Evolutionary conservation across 1,140 invertebrate genomes (phyloP).

Genomic region (Dreissena rostriformis): DNA sequence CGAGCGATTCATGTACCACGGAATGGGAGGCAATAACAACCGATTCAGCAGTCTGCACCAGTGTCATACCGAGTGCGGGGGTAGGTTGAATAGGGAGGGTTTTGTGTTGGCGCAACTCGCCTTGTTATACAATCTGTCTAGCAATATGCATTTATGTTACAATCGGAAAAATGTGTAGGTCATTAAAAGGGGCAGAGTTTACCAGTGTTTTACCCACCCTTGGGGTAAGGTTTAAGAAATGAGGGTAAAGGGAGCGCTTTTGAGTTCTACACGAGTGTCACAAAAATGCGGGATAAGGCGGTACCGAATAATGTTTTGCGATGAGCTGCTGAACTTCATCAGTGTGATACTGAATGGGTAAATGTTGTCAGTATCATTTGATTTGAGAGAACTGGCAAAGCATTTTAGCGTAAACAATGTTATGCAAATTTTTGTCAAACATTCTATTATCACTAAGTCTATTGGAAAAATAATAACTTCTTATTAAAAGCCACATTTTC

Average conservation of each 20-base stretch:
- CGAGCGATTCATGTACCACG: constrained; percentile 15
- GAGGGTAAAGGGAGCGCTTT: not conserved
- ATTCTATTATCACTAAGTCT: too few species aligned
- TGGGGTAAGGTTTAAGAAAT: not conserved
- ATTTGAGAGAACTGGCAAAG: too few species aligned
- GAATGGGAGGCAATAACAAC: constrained; percentile 33
- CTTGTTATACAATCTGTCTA: not conserved
- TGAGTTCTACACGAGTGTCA: not conserved
- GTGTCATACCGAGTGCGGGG: constrained; percentile 44
- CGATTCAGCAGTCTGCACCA: constrained; percentile 40
- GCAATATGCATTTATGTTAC: not conserved
- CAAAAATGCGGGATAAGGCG: too few species aligned
- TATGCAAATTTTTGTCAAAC: too few species aligned
- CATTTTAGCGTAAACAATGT: too few species aligned
- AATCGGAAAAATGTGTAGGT: too few species aligned
- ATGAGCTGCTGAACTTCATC: too few species aligned
- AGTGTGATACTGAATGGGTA: too few species aligned
- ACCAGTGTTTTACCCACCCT: not conserved
- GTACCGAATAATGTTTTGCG: too few species aligned
- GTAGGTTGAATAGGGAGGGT: constrained; percentile 8
- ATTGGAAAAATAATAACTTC: too few species aligned
- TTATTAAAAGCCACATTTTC: too few species aligned
- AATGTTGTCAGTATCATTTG: too few species aligned
- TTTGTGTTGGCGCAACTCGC: not conserved
- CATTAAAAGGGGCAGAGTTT: not conserved